Evolutionary conservation across 1,140 invertebrate genomes (phyloP).

Genomic region (Chlorops oryzae): DNA sequence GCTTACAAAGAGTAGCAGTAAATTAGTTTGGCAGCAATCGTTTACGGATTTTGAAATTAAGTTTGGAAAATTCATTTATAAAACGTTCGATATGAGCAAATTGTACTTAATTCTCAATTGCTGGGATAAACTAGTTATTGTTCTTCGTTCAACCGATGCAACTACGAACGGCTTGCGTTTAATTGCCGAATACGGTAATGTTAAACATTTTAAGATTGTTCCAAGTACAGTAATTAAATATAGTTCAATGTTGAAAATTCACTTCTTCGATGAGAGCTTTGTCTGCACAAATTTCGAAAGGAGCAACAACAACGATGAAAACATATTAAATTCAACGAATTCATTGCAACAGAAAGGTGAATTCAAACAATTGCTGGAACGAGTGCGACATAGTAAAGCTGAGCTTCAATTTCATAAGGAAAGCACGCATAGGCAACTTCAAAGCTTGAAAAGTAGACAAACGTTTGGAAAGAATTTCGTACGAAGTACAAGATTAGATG

Average conservation of each 20-base stretch:
- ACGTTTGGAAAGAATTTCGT: constrained; percentile 6
- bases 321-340: no score
- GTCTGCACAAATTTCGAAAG: constrained; percentile 9
- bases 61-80: constrained; percentile 16
- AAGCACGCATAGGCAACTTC: constrained; percentile 8
- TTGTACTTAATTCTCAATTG: constrained; percentile 11
- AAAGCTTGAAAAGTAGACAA: constrained; percentile 1
- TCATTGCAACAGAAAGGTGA: no score
- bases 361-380: constrained; percentile 13
- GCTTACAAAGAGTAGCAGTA: neutral
- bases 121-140: constrained; percentile 13
- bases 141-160: neutral
- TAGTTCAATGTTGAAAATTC: constrained; percentile 3
- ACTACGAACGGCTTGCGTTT: neutral
- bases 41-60: neutral
- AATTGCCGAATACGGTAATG: constrained; percentile 5
- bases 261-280: neutral
- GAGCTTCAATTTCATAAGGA: constrained; percentile 11
- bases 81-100: constrained; percentile 7
- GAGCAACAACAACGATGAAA: neutral
- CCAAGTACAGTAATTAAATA: constrained; percentile 9
- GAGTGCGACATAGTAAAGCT: constrained; percentile 6
- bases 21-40: neutral
- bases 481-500: constrained; percentile 10
- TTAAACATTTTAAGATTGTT: constrained; percentile 4